These are phyloP conservation scores for Gortyna flavago DNA, from an alignment of 2,888 invertebrate species.

Conservation along the genomic window DNA sequence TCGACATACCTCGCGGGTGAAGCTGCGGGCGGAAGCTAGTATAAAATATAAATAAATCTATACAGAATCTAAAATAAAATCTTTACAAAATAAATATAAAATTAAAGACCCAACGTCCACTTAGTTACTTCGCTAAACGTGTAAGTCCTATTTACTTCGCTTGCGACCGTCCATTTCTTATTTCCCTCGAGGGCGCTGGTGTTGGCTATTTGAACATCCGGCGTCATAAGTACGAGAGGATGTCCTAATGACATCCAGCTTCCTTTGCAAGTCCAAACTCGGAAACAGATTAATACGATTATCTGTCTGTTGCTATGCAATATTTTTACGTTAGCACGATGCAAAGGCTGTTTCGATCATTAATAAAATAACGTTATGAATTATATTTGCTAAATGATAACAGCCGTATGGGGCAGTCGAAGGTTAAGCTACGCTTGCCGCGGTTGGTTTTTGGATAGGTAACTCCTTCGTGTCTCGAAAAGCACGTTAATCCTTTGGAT, in stretches of 20 bases:
- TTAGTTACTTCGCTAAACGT: background rate
- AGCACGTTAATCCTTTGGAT: too few species aligned
- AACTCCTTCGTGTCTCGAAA: too few species aligned
- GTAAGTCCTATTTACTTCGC: conserved; percentile 17
- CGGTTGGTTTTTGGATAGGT: too few species aligned
- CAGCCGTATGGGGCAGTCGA: background rate
- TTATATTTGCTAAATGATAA: too few species aligned
- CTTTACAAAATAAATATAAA: background rate
- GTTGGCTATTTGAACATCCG: conserved; percentile 42
- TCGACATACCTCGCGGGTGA: too few species aligned
- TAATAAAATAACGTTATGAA: background rate
- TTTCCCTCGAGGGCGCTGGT: conserved; percentile 11
- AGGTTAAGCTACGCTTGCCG: background rate
- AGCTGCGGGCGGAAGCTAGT: too few species aligned
- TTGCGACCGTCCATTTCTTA: conserved; percentile 15
- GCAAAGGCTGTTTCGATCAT: background rate
- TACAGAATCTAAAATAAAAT: background rate
- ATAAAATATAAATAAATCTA: too few species aligned
- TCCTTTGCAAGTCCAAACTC: conserved; percentile 30
- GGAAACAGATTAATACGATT: conserved; percentile 26
- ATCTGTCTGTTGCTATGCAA: background rate
- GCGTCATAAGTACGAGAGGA: conserved; percentile 29
- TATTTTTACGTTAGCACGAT: background rate
- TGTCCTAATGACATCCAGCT: conserved; percentile 33
- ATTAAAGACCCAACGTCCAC: background rate